Base-by-base conservation (phyloP, 2,113 vertebrate species). In the Peromyscus maniculatus region DNA sequence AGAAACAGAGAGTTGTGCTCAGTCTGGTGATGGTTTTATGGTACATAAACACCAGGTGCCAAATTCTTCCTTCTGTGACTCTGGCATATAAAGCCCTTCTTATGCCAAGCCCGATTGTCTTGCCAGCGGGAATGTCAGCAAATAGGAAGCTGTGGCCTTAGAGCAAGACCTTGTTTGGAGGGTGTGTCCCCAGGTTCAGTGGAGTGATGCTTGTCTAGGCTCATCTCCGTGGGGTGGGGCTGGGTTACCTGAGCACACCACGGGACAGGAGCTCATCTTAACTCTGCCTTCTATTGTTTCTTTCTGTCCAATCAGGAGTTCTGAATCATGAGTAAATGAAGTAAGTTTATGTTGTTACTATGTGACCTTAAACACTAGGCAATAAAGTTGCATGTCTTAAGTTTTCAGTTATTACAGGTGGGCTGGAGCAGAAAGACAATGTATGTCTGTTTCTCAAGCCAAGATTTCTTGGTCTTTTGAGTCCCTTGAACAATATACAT, bases 171-270 rank as follows among this genome's bases (percentile, higher is more conserved):
- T 93, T 64, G 52, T 91, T 94, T 94, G 64, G 52, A 67, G 75
- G 87, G 91, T 43, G 92, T 96, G 78, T 93, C n/a, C 52, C 78
- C n/a, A 83, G 89, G 95, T 97, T 97, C 94, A 95, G 96, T 72
- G 66, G 79, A 97, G 91, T 84, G 0, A 1, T 43, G 71, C 97
- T 52, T 96, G 96, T 59, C 93, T 1, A 1, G 31, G 78, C 97
- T 83, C 82, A 94, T 97, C 91, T 72, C 15, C 39, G 31, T 43
- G 9, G 89, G 89, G 93, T 80, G 94, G 95, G 15, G 87, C 87
- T 31, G 64, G 64, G 75, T 98, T 89, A 72, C 94, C 71, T 71
- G 96, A 89, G 91, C 89, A 39, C 49, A 75, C 16, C 6, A 5
- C 3, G 15, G 75, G 79, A 89, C 12, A 15, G 49, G 59, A 39